Conservation (phyloP, 2,797 vertebrate genomes). For the Calcarius lapponicus region DNA sequence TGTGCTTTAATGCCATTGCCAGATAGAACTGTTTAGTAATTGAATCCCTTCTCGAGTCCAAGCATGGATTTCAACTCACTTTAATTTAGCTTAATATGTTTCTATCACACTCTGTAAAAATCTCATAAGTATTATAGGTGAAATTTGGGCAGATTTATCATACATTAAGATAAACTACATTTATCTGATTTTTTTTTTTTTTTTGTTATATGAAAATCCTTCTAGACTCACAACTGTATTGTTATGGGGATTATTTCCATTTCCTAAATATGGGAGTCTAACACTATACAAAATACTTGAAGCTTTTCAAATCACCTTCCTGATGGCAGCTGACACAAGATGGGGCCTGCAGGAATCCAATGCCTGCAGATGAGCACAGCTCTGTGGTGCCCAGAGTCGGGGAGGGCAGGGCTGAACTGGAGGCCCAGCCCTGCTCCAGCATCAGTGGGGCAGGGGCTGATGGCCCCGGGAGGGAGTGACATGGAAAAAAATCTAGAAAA, state of each 20-base stretch:
- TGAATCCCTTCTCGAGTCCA: neutral
- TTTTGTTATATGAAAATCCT: neutral
- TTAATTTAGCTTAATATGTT: neutral
- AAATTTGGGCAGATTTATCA: neutral
- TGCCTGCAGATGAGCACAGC: neutral
- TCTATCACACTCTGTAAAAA: neutral
- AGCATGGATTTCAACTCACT: neutral
- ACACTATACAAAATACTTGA: neutral
- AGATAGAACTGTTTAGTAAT: neutral
- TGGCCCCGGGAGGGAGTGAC: rapidly evolving
- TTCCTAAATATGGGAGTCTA: neutral
- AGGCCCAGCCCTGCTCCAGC: rapidly evolving
- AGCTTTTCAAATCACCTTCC: neutral
- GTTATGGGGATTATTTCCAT: neutral
- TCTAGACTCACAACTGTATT: neutral
- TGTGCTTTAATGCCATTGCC: neutral
- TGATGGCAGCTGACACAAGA: neutral
- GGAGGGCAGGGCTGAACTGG: neutral
- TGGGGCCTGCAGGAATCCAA: rapidly evolving
- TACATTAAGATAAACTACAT: neutral
- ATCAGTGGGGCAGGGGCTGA: rapidly evolving
- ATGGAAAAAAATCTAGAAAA: neutral
- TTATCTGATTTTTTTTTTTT: neutral
- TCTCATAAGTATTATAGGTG: neutral
- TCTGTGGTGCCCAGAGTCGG: rapidly evolving